Percentiles rank a stretch among this genome's conserved stretches.
phyloP scores from a whole-genome alignment of 1,140 invertebrate species.

The Heliothis virescens region DNA sequence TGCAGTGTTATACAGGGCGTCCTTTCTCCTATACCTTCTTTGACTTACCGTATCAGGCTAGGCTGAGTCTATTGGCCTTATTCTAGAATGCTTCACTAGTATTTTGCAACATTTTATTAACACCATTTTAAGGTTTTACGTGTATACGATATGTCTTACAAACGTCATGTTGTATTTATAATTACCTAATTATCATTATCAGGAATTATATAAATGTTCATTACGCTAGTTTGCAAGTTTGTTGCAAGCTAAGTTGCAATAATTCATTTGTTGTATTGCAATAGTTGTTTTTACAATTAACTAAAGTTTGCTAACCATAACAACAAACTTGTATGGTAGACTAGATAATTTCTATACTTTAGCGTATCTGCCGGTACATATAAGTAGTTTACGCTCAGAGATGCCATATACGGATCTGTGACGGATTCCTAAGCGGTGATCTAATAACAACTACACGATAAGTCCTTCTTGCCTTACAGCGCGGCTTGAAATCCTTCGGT shows the following conservation, averaged over 20 bases:
- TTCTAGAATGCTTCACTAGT: too few relatives aligned
- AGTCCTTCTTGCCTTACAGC: slow-evolving; percentile 17
- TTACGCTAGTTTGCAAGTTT: background rate
- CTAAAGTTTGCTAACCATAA: slow-evolving; percentile 10
- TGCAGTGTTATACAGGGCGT: too few relatives aligned
- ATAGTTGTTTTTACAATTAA: background rate
- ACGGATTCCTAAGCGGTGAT: slow-evolving; percentile 55
- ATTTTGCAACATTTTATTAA: background rate
- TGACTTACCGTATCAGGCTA: too few relatives aligned
- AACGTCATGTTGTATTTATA: background rate
- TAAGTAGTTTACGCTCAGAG: slow-evolving; percentile 13
- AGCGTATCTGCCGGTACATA: slow-evolving; percentile 20
- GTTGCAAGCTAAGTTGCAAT: background rate
- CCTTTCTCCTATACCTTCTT: too few relatives aligned
- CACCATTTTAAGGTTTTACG: background rate
- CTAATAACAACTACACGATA: slow-evolving; percentile 51
- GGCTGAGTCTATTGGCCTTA: too few relatives aligned
- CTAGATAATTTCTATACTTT: slow-evolving; percentile 24
- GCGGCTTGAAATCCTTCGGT: slow-evolving; percentile 33
- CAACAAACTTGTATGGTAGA: background rate
- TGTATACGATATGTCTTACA: background rate
- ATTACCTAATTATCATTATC: slow-evolving; percentile 4
- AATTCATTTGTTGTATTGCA: background rate
- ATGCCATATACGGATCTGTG: slow-evolving; percentile 44
- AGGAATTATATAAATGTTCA: slow-evolving; percentile 9